phyloP scores from a whole-genome alignment of 2,888 invertebrate species.

The Acleris literana region DNA sequence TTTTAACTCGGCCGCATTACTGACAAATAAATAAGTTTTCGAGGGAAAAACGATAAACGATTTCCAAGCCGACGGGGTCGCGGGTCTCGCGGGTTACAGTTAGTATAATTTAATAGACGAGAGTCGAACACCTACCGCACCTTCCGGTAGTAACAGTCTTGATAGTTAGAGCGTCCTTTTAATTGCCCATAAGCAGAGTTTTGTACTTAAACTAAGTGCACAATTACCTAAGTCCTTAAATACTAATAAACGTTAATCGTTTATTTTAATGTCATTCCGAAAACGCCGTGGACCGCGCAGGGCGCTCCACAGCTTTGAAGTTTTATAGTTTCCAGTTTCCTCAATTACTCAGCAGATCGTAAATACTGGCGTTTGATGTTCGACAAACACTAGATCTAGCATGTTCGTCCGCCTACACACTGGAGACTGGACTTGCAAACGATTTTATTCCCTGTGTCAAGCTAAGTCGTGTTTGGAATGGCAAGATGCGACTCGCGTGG shows the following conservation, averaged over 20 bases:
- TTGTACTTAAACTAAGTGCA: conserved; percentile 5
- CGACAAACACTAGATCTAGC: not conserved
- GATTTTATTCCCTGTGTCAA: not conserved
- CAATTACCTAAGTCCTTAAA: conserved; percentile 22
- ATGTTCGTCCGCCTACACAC: not conserved
- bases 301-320: conserved; percentile 26
- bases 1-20: too few relatives aligned
- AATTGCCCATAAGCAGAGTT: not conserved
- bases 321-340: conserved; percentile 27
- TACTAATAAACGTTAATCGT: conserved; percentile 26
- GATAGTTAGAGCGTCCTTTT: not conserved
- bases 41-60: too few relatives aligned
- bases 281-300: not conserved
- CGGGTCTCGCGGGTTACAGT: too few relatives aligned
- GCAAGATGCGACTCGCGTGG: not conserved
- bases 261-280: conserved; percentile 23
- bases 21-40: too few relatives aligned
- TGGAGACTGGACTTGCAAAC: not conserved
- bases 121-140: not conserved
- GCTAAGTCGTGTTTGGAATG: conserved; percentile 7
- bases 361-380: conserved; percentile 15
- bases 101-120: not conserved
- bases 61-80: too few relatives aligned
- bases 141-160: not conserved
- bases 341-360: conserved; percentile 28